Conservation (phyloP, 1,140 invertebrate genomes). For the Nephotettix cincticeps region DNA sequence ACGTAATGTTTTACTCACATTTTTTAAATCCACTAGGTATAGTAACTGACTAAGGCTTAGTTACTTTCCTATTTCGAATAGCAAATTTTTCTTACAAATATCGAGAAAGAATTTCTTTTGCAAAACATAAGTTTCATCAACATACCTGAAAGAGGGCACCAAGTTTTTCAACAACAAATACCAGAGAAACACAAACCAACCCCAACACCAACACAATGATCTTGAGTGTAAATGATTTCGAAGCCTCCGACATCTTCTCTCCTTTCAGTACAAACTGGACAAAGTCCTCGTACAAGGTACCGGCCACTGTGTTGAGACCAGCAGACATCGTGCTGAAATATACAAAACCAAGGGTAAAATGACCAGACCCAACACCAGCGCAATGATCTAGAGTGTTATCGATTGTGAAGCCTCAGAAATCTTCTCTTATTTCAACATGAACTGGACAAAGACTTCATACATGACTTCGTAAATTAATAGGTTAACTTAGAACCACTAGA, state of each 20-base stretch:
- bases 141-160: conserved; percentile 56
- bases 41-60: no score
- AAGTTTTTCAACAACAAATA: conserved; percentile 61
- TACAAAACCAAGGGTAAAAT: background rate
- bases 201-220: conserved; percentile 59
- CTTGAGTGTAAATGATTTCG: conserved; percentile 54
- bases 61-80: no score
- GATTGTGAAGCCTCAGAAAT: conserved; percentile 49
- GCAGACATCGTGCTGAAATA: conserved; percentile 63
- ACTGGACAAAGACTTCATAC: conserved; percentile 61
- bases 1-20: no score
- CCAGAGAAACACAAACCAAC: conserved; percentile 54
- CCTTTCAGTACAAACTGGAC: conserved; percentile 47
- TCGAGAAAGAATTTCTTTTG: no score
- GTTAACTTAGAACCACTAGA: no score
- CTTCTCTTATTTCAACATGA: conserved; percentile 41
- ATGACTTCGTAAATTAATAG: no score
- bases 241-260: conserved; percentile 47
- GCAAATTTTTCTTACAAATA: no score
- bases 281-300: conserved; percentile 66
- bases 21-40: no score
- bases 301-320: conserved; percentile 64
- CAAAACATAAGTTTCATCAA: no score
- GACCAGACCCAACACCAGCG: no score
- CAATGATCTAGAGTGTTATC: conserved; percentile 50